Conservation (phyloP, 53 echinoderm and acorn worm species). For the Zoroaster sp. region DNA sequence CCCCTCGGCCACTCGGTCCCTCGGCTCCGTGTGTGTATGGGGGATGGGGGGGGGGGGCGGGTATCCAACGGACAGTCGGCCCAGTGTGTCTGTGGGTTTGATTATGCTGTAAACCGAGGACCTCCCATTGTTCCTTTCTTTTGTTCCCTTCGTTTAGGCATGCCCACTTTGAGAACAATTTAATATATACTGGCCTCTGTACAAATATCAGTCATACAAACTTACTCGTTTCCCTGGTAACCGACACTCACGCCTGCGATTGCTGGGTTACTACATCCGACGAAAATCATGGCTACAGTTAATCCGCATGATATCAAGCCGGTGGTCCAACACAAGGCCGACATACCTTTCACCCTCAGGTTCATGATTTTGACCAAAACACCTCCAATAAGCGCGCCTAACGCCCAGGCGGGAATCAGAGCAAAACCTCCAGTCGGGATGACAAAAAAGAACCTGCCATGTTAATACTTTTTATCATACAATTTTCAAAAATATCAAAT, state of each 20-base stretch:
- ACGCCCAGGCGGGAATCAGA: constrained; percentile 47
- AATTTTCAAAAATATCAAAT: background rate
- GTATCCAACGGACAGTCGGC: too few species aligned
- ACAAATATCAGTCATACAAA: background rate
- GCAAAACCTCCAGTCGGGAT: constrained; percentile 53
- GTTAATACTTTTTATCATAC: background rate
- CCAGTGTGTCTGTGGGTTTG: too few species aligned
- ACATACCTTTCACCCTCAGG: background rate
- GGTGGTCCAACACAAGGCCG: background rate
- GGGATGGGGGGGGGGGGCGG: too few species aligned
- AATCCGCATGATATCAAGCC: background rate
- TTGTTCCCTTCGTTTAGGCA: background rate
- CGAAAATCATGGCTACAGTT: constrained; percentile 11
- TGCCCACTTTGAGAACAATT: background rate
- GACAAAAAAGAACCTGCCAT: background rate
- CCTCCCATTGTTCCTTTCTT: too few species aligned
- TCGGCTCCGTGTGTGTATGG: too few species aligned
- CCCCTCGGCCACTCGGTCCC: too few species aligned
- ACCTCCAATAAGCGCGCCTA: constrained; percentile 40
- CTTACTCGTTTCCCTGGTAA: constrained; percentile 22
- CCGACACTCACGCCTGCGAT: constrained; percentile 51
- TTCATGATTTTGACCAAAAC: constrained; percentile 38
- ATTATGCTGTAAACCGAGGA: too few species aligned
- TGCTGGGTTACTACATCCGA: constrained; percentile 55
- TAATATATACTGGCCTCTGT: background rate